Conservation (phyloP, 2,888 invertebrate genomes). For the Amphimallon solstitiale region DNA sequence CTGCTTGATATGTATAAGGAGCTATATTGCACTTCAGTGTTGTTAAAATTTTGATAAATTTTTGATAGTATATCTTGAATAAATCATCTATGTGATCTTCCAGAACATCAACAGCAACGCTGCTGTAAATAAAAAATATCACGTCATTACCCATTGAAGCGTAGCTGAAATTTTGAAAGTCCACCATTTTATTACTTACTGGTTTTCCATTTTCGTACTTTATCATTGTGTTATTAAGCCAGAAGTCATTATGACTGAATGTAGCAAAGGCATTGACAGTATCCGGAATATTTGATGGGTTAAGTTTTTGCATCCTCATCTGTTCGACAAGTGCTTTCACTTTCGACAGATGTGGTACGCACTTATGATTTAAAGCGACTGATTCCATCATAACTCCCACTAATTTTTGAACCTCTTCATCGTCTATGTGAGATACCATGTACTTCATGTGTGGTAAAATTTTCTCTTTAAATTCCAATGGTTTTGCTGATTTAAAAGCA, state of each 20-base stretch:
- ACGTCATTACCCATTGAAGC: slow-evolving; percentile 66
- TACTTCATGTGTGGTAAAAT: too few species aligned
- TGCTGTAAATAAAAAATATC: slow-evolving; percentile 66
- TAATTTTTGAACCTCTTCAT: neutral
- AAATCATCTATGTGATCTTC: slow-evolving; percentile 62
- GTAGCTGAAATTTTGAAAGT: slow-evolving; percentile 67
- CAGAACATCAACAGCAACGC: slow-evolving; percentile 60
- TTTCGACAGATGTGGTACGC: slow-evolving; percentile 2
- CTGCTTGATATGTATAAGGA: slow-evolving; percentile 59
- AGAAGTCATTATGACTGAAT: slow-evolving; percentile 67
- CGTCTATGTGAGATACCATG: neutral
- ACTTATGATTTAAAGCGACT: neutral
- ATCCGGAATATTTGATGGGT: slow-evolving; percentile 46
- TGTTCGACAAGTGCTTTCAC: neutral
- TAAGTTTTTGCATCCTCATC: too few species aligned
- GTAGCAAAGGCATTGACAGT: slow-evolving; percentile 64
- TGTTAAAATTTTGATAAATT: slow-evolving; percentile 52
- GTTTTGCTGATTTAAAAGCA: slow-evolving; percentile 58
- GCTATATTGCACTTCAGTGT: slow-evolving; percentile 50
- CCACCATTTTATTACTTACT: slow-evolving; percentile 63
- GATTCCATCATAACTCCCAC: neutral
- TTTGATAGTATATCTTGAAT: slow-evolving; percentile 62
- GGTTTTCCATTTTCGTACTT: slow-evolving; percentile 53
- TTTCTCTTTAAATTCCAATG: too few species aligned
- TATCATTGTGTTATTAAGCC: slow-evolving; percentile 71